These are phyloP conservation scores for Idaea aversata DNA, from an alignment of 2,888 invertebrate species.

Conservation along the genomic window DNA sequence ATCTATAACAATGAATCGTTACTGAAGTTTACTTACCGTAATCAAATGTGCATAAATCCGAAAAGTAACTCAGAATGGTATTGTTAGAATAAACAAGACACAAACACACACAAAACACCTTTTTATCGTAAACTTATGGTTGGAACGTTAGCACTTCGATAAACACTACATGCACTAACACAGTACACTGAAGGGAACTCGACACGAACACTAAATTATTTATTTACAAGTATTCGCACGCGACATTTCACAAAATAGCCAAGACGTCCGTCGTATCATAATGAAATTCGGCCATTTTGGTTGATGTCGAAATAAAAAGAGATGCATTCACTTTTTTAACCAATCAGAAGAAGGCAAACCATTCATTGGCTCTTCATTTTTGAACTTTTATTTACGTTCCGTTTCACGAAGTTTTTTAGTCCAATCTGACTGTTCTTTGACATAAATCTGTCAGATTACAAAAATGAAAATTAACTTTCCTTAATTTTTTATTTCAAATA, in stretches of 20 bases:
- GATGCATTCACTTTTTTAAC: conserved; percentile 36
- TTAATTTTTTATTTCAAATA: background rate
- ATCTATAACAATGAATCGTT: conserved; percentile 18
- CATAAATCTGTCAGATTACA: background rate
- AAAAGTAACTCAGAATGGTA: conserved; percentile 59
- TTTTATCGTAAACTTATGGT: conserved; percentile 42
- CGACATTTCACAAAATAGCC: conserved; percentile 51
- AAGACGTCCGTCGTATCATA: conserved; percentile 69
- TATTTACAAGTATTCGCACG: conserved; percentile 61
- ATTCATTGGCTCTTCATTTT: background rate
- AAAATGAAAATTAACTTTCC: background rate
- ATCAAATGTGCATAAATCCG: conserved; percentile 76
- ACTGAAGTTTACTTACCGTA: conserved; percentile 56
- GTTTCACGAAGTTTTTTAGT: conserved; percentile 1
- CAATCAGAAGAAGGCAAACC: conserved; percentile 31
- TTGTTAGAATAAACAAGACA: conserved; percentile 71
- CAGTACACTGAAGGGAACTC: conserved; percentile 46
- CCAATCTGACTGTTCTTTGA: too few relatives aligned
- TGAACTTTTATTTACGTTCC: background rate
- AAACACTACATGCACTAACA: conserved; percentile 60
- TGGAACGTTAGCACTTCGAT: conserved; percentile 52
- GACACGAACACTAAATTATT: conserved; percentile 55
- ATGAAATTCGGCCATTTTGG: conserved; percentile 73
- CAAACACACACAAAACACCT: conserved; percentile 67
- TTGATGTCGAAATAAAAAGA: conserved; percentile 53